Evolutionary conservation across 1,140 invertebrate species (phyloP).

Genomic region (Cyrtorhinus lividipennis): DNA sequence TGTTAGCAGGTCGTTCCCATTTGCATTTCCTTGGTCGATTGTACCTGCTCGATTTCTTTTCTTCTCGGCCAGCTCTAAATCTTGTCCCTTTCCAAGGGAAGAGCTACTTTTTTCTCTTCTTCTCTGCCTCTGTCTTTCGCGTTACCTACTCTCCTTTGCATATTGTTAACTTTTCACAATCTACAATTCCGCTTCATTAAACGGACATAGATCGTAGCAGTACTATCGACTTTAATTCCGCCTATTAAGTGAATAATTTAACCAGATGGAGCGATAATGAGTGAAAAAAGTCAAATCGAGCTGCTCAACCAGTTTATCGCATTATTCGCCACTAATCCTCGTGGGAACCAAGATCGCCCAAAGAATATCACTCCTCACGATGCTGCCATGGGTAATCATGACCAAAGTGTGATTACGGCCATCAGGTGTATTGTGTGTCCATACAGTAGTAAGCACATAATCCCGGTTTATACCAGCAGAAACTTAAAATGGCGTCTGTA

Average conservation of each 20-base stretch:
- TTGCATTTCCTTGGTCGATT: constrained; percentile 5
- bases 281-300: too few species aligned
- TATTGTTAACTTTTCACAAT: background rate
- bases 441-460: too few species aligned
- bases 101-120: background rate
- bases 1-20: background rate
- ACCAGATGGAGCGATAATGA: background rate
- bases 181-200: constrained; percentile 8
- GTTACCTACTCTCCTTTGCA: background rate
- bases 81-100: background rate
- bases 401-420: too few species aligned
- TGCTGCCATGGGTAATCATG: too few species aligned
- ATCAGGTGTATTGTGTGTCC: too few species aligned
- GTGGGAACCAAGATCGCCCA: too few species aligned
- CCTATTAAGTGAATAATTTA: background rate
- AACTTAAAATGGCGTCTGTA: too few species aligned
- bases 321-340: too few species aligned
- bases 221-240: background rate
- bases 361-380: too few species aligned
- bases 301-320: too few species aligned
- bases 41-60: background rate
- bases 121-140: background rate
- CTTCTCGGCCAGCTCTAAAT: background rate
- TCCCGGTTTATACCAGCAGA: too few species aligned
- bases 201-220: background rate